Evolutionary conservation across 37 sponge, comb jelly and placozoan species (phyloP).

Genomic region (Agelas oroides): DNA sequence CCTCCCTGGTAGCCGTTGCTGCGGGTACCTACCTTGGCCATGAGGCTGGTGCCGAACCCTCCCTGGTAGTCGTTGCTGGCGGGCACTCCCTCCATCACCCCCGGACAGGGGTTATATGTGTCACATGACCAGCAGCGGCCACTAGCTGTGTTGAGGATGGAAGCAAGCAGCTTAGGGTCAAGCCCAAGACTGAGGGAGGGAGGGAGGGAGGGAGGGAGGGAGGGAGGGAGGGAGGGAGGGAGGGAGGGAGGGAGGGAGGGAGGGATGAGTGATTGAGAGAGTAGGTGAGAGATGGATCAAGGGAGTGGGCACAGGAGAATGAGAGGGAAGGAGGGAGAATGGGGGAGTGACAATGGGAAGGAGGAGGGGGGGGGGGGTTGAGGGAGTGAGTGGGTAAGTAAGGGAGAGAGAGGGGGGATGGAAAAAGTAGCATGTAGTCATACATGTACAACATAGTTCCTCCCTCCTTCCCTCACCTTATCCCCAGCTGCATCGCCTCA

Average conservation of each 20-base stretch:
- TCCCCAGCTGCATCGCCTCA: slow-evolving; percentile 93
- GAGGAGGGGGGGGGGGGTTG: background rate
- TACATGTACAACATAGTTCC: background rate
- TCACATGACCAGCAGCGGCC: slow-evolving; percentile 91
- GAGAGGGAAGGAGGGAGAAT: too few species aligned
- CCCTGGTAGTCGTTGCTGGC: slow-evolving; percentile 93
- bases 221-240: too few species aligned
- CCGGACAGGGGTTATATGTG: slow-evolving; percentile 97
- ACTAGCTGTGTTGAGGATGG: slow-evolving; percentile 87
- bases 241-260: too few species aligned
- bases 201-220: background rate
- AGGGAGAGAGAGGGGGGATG: background rate
- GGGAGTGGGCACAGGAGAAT: too few species aligned
- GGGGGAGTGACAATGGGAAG: background rate
- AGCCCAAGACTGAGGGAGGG: slow-evolving; percentile 82
- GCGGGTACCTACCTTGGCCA: slow-evolving; percentile 74
- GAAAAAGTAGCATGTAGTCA: too few species aligned
- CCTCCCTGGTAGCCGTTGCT: slow-evolving; percentile 99
- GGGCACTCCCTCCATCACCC: slow-evolving; percentile 92
- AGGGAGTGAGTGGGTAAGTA: background rate
- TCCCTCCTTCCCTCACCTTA: slow-evolving; percentile 57
- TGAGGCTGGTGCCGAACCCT: slow-evolving; percentile 94
- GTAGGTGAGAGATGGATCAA: too few species aligned
- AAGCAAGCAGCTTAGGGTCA: slow-evolving; percentile 82
- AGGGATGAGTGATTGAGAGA: too few species aligned